Percentiles rank a stretch among this genome's conserved stretches.
phyloP scores from a whole-genome alignment of 2,113 vertebrate species.

The Bothrops jararaca region DNA sequence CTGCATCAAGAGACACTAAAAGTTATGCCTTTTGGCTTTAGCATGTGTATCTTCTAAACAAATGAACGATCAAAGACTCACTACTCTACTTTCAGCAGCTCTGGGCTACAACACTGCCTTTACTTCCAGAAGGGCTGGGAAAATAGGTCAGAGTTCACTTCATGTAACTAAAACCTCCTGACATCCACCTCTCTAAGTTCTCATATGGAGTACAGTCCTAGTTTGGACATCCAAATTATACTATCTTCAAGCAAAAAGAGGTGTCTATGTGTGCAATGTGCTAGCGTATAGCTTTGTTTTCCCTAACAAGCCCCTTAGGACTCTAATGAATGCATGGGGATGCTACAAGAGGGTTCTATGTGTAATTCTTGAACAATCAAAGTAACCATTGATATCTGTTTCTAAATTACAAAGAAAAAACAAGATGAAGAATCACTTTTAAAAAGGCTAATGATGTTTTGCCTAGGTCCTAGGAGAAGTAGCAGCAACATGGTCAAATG shows the following conservation, averaged over 20 bases:
- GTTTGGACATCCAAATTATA: not conserved
- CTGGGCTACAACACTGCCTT: not conserved
- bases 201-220: not conserved
- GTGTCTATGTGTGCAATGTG: not conserved
- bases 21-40: not conserved
- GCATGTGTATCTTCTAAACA: not conserved
- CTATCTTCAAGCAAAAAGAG: not conserved
- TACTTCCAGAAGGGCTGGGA: not conserved
- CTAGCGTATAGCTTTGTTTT: not conserved
- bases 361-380: not conserved
- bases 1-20: accelerated
- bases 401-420: conserved; percentile 29
- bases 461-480: not conserved
- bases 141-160: not conserved
- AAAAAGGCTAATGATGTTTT: conserved; percentile 24
- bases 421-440: not conserved
- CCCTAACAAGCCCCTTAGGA: not conserved
- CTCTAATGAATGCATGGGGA: not conserved
- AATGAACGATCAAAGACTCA: not conserved
- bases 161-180: not conserved
- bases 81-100: not conserved
- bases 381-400: conserved; percentile 30
- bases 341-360: not conserved
- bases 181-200: not conserved
- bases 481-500: conserved; percentile 21